Percentiles rank a stretch among this genome's conserved stretches.
phyloP scores from a whole-genome alignment of 2,113 vertebrate species.

The Cochlearius cochlearius region DNA sequence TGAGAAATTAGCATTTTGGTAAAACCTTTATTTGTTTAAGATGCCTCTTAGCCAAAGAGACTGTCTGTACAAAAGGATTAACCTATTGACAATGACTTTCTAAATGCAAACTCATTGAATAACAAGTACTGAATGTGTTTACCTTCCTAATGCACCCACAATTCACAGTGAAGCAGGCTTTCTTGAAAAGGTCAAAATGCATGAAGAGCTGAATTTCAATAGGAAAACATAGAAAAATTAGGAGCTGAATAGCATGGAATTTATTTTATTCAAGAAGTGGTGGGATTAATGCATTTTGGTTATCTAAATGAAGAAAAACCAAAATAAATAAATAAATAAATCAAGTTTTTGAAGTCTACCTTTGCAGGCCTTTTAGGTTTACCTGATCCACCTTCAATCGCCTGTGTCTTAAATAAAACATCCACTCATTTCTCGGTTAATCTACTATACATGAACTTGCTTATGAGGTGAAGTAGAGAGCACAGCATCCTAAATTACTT shows the following conservation, averaged over 20 bases:
- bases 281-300: background rate
- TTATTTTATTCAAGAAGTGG: conserved; percentile 2
- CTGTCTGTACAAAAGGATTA: conserved; percentile 78
- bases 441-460: background rate
- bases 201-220: conserved; percentile 76
- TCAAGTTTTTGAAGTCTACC: background rate
- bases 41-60: conserved; percentile 73
- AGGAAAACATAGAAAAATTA: conserved; percentile 28
- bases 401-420: background rate
- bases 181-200: conserved; percentile 78
- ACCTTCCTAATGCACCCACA: conserved; percentile 79
- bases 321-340: background rate
- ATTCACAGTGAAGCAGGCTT: conserved; percentile 73
- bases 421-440: background rate
- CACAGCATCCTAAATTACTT: background rate
- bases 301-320: background rate
- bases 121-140: conserved; percentile 78
- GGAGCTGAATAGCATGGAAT: background rate
- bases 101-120: conserved; percentile 77
- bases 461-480: background rate
- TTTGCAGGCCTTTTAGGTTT: background rate
- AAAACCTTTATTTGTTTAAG: conserved; percentile 77
- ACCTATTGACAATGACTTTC: conserved; percentile 81
- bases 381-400: background rate
- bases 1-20: conserved; percentile 77